Base-by-base conservation (phyloP, 2,113 vertebrate genomes). In the Rafetus swinhoei region DNA sequence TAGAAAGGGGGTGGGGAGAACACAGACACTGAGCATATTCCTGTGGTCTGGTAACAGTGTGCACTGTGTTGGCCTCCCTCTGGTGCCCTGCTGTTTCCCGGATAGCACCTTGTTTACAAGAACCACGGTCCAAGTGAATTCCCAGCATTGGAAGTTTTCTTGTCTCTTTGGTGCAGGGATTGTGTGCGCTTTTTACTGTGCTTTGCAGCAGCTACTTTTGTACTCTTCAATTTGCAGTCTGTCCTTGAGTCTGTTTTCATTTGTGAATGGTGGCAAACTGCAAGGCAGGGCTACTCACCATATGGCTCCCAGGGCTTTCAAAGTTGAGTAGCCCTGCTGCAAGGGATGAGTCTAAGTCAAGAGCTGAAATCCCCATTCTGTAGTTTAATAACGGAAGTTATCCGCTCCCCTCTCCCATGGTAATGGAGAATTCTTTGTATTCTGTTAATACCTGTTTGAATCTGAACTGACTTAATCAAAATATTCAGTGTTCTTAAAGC, bases 1-100 rank as follows among this genome's bases (percentile, higher is more conserved):
- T 59, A 0, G 21, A 52, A 86, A 74, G 86, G 81, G 90, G 74
- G 92, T 80, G 45, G 90, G 93, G 93, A 89, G 90, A 85, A 72
- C 10, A 29, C 52, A 80, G 81, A 39, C 15, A 10, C 35, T 0
- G 35, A 89, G 55, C 1, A 4, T 86, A 56, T 90, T 96, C 57
- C 0, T 92, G 0, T 91, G 85, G 32, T 92, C 57, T 89, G 87
- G 39, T 85, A 93, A 56, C 0, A n/a, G 89, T 9, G 24, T 89
- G 21, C 32, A 65, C 0, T 0, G 21, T 3, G 2, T 59, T 6
- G 6, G 83, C 19, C 59, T 50, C 56, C 18, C 3, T 12, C 72
- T 84, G 45, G 60, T 91, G 35, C 62, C 56, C 21, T 4, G 0
- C 76, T 45, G 8, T 56, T 96, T 90, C 82, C 57, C 84, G 5